Conservation (phyloP, 2,113 vertebrate species). For the Emydura subglobosa region DNA sequence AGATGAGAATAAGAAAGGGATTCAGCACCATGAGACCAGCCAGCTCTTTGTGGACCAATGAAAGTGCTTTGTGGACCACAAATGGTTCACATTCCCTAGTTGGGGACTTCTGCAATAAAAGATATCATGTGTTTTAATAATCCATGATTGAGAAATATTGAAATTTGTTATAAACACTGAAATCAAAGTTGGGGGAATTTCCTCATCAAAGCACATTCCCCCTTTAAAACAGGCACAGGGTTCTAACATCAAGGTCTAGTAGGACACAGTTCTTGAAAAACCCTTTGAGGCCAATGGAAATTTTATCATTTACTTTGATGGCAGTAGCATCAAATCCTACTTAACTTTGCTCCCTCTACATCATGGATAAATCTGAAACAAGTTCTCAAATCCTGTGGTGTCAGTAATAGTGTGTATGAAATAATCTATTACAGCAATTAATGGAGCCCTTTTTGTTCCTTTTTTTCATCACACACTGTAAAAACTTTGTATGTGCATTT, state of each 20-base stretch:
- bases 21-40: background rate
- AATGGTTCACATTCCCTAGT: background rate
- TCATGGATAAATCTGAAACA: rapidly evolving
- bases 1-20: background rate
- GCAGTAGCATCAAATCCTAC: background rate
- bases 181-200: background rate
- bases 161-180: background rate
- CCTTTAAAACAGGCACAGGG: rapidly evolving
- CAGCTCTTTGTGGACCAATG: background rate
- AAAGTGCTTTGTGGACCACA: background rate
- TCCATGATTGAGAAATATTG: background rate
- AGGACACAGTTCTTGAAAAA: background rate
- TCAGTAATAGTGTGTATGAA: background rate
- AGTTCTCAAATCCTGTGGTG: rapidly evolving
- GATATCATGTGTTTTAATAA: background rate
- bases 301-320: background rate
- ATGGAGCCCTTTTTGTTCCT: background rate
- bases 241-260: rapidly evolving
- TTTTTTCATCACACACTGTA: background rate
- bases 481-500: background rate
- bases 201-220: background rate
- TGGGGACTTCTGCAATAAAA: rapidly evolving
- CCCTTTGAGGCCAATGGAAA: background rate
- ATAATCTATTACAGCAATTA: rapidly evolving
- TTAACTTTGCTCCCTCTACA: background rate